Conservation (phyloP, 1,140 invertebrate genomes). For the Cataglyphis hispanica region DNA sequence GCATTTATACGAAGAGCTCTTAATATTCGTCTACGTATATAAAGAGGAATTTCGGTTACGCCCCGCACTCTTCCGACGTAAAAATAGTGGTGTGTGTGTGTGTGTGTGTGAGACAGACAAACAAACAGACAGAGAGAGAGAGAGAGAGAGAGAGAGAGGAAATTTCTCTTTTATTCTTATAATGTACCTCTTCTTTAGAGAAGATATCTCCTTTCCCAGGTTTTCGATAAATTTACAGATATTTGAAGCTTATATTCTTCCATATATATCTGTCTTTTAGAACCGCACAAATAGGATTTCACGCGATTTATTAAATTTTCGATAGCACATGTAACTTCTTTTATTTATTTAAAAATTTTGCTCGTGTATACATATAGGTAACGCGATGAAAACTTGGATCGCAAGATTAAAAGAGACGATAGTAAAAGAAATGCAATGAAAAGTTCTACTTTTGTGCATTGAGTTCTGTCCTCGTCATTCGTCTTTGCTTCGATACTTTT, state of each 20-base stretch:
- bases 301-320: neutral
- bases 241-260: neutral
- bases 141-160: too few relatives aligned
- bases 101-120: too few relatives aligned
- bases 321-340: neutral
- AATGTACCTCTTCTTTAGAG: neutral
- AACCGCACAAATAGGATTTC: conserved; percentile 2
- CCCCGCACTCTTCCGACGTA: neutral
- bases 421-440: conserved; percentile 22
- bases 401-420: conserved; percentile 2
- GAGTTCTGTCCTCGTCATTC: conserved; percentile 42
- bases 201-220: neutral
- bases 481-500: conserved; percentile 56
- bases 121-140: too few relatives aligned
- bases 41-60: conserved; percentile 16
- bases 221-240: conserved; percentile 1
- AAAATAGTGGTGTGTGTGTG: conserved; percentile 4
- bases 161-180: neutral
- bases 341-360: conserved; percentile 1
- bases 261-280: neutral
- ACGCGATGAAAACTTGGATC: neutral
- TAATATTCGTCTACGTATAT: neutral
- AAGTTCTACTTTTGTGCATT: conserved; percentile 40
- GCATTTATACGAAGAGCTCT: conserved; percentile 24
- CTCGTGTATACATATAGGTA: neutral